Evolutionary conservation across 2,888 invertebrate species (phyloP).

Genomic region (Megalurothrips usitatus): DNA sequence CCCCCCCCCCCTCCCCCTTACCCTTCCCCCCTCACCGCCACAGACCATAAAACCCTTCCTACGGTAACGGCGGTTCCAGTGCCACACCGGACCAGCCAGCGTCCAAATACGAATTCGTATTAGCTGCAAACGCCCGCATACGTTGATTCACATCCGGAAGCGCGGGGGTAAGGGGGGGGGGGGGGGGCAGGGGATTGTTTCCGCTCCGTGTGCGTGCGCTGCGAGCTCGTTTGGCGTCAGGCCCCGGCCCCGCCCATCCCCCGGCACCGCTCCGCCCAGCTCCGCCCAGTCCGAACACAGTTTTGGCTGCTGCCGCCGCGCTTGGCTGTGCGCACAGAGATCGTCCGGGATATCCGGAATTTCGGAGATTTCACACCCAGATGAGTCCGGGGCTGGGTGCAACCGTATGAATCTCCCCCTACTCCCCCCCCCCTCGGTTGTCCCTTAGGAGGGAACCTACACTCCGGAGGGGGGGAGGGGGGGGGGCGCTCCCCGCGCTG

Average conservation of each 20-base stretch:
- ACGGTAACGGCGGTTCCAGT: background rate
- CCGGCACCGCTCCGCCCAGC: background rate
- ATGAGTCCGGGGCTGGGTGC: background rate
- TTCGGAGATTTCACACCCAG: conserved; percentile 24
- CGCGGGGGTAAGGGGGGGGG: background rate
- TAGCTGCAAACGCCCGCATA: conserved; percentile 24
- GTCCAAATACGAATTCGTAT: conserved; percentile 21
- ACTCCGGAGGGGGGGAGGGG: background rate
- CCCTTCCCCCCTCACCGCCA: background rate
- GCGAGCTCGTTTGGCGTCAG: no score
- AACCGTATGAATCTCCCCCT: background rate
- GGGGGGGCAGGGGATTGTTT: background rate
- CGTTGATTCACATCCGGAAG: conserved; percentile 8
- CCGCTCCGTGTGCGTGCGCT: background rate
- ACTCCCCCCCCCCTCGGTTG: no score
- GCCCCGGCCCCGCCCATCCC: background rate
- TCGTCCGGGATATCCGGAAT: conserved; percentile 22
- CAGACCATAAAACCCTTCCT: background rate
- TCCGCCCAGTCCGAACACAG: background rate
- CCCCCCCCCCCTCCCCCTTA: background rate
- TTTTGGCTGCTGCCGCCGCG: background rate
- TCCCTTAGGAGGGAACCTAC: no score
- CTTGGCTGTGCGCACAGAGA: conserved; percentile 7
- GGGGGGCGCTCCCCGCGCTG: background rate
- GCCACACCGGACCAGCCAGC: conserved; percentile 2